These are phyloP conservation scores for Zaprionus kolodkinae DNA, from an alignment of 1,140 invertebrate genomes.

Conservation along the genomic window DNA sequence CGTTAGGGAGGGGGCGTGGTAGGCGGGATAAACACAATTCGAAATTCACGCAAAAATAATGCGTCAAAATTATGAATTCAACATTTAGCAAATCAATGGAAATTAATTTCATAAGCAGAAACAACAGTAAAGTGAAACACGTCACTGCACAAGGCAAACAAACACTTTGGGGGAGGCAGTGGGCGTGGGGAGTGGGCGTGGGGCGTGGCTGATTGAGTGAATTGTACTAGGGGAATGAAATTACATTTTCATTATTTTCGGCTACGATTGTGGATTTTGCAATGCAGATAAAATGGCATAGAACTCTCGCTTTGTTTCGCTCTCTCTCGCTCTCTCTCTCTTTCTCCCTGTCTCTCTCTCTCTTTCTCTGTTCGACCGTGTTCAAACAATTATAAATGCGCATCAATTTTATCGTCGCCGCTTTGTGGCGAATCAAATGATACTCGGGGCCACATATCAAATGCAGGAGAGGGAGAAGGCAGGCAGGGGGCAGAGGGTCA, in stretches of 20 bases:
- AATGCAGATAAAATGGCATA: slow-evolving; percentile 48
- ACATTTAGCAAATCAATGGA: slow-evolving; percentile 81
- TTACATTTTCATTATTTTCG: slow-evolving; percentile 78
- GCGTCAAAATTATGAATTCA: slow-evolving; percentile 82
- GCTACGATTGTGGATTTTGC: slow-evolving; percentile 35
- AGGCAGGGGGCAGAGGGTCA: neutral
- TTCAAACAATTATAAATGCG: slow-evolving; percentile 75
- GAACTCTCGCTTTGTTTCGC: neutral
- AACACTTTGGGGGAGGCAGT: slow-evolving; percentile 9
- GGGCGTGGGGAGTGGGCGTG: neutral
- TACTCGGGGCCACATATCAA: slow-evolving; percentile 44
- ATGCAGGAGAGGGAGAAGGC: slow-evolving; percentile 24
- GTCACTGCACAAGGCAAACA: slow-evolving; percentile 26
- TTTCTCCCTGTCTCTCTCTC: neutral
- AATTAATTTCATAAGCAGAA: slow-evolving; percentile 77
- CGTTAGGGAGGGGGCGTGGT: too few species aligned
- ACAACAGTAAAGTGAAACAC: slow-evolving; percentile 35
- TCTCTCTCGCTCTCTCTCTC: neutral
- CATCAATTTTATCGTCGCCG: slow-evolving; percentile 66
- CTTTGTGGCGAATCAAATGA: slow-evolving; percentile 34
- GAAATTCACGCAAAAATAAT: slow-evolving; percentile 80
- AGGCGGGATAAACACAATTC: slow-evolving; percentile 66
- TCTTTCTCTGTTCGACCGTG: neutral
- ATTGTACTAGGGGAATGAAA: slow-evolving; percentile 62
- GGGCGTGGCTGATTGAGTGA: slow-evolving; percentile 48